Base-by-base conservation (phyloP, 2,797 vertebrate species). In the Aplochiton taeniatus region DNA sequence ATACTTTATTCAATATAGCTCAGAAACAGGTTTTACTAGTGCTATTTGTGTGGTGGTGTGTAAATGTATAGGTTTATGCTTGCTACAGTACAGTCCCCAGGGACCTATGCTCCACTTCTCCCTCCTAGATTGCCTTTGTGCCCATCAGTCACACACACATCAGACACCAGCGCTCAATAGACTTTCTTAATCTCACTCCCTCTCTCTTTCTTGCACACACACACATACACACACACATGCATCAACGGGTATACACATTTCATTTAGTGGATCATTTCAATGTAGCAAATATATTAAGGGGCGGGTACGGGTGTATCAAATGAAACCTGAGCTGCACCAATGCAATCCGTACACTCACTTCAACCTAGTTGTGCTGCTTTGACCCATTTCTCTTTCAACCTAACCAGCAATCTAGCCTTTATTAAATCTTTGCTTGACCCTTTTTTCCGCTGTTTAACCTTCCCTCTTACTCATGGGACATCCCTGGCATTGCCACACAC, bases 91-190 rank as follows among this genome's bases (percentile, higher is more conserved):
- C 31, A 44, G 66, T 70, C 79, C 66, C 63, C 11, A 55, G 71
- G 69, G 74, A 77, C 65, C 54, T 19, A 60, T 73, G 66, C 61
- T 59, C n/a, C 11, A 20, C 47, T 66, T 78, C 67, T 62, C 65
- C 58, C 56, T 65, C 58, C 14, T 68, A 46, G 61, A 53, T 62
- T 64, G 41, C 49, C 55, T 64, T 66, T 61, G 61, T 76, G 43
- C 19, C 52, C 60, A 20, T 55, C 58, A 47, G 50, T 53, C 63
- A 55, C 58, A 47, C 47, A 16, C 58, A 70, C 63, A 20, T 49
- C 17, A 51, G 20, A 48, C 68, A 70, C 4, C 19, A 31, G 31
- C 31, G 31, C 31, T 31, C 31, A 31, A 6, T 31, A 31, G 31
- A 31, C 44, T 47, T 16, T 6, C 49, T 44, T 42, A 17, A 10